Evolutionary conservation across 1,140 invertebrate genomes (phyloP), one percentile per base, ranked within the genome.

Genomic region (Lepidurus packardi): DNA sequence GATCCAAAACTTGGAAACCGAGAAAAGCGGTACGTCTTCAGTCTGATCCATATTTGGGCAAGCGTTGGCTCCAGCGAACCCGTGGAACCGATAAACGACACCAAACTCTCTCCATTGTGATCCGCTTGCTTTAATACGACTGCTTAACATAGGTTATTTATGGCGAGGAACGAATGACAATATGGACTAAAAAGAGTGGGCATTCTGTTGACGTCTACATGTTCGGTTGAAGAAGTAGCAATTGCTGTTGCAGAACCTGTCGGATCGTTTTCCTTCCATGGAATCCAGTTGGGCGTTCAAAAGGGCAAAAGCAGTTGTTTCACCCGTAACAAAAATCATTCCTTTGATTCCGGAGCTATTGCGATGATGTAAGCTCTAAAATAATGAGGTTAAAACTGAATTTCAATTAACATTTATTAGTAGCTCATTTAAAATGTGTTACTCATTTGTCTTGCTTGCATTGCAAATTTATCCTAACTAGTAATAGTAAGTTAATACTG

Each of bases 241-340:
- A 65, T 65, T 65, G 8, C 53, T 65, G 53, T 65, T 16, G 53
- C 53, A 21, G 53, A 65, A 65, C n/a, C 53, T n/a, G 53, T 65
- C 1, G 53, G 53, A 16, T 65, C 53, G 8, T 65, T 65, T 16
- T 65, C 53, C 9, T 9, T 65, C 0, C 8, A 65, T 21, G 21
- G 21, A n/a, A 65, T 65, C 16, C 53, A 65, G 53, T 21, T 65
- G 8, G 53, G n/a, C 6, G 53, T 65, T 21, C 53, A 65, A 21
- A 65, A 65, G 0, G 53, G 53, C 53, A 65, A 65, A 0, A 65
- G 21, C 13, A 65, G 53, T 8, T 65, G 53, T 21, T 65, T 65
- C 21, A 21, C 21, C 9, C 53, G 53, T 21, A 16, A 65, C 16
- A 16, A 65, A 13, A 21, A 13, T 9, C 53, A n/a, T 13, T n/a